Evolutionary conservation across 2,113 vertebrate species (phyloP), one percentile per base, ranked within the genome.

Genomic region (Coregonus clupeaformis): DNA sequence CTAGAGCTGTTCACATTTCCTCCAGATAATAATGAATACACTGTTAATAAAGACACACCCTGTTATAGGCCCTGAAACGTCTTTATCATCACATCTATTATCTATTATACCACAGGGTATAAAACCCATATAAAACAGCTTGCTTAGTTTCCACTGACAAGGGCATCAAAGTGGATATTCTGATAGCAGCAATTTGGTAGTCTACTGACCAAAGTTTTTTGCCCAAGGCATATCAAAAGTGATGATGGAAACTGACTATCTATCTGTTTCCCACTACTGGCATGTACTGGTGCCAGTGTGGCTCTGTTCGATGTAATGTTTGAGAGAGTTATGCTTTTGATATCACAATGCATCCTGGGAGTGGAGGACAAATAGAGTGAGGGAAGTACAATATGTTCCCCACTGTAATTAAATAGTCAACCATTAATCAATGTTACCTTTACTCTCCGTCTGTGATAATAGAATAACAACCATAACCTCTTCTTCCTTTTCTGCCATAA

Each of bases 1-100:
- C 11, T 29, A 20, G 30, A 22, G 7, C 64, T 22, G 57, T 24
- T 22, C n/a, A 60, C 57, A n/a, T 16, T 25, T 32, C n/a, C n/a
- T 55, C 27, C 22, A 71, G 12, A 11, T 55, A 6, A 7, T 57
- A 29, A 27, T 70, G 14, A 68, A 57, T 57, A 27, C 68, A 27
- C 68, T 69, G 0, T 2, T 5, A 0, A 73, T 60, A 65, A 72
- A 75, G n/a, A 55, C 12, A 0, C 55, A 59, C 29, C 13, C 20
- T 27, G 20, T 14, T n/a, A 9, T 2, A n/a, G 1, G 4, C 16
- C 11, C 36, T 29, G 59, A 85, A 72, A 82, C 70, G 13, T 76
- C 57, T 24, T 63, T 65, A 3, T n/a, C 22, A 45, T 30, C 1
- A 0, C 5, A 30, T 16, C 20, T n/a, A 45, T 25, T 13, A 67